Base-by-base conservation (phyloP, 1,140 invertebrate species). In the Drosophila pandora region DNA sequence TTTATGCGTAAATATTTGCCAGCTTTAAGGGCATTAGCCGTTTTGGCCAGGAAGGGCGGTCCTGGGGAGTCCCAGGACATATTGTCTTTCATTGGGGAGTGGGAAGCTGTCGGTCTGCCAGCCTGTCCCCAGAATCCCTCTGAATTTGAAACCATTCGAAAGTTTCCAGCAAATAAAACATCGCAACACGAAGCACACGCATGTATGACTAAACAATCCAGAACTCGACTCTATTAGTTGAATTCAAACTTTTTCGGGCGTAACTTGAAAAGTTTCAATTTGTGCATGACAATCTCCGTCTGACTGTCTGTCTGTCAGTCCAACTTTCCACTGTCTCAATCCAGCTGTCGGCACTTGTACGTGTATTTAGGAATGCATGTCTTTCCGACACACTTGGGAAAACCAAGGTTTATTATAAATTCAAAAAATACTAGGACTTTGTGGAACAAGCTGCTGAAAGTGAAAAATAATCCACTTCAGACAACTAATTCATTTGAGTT, bases 251-350 rank as follows among this genome's bases (percentile, higher is more conserved):
- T 87, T 85, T 78, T 75, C 77, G 71, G 81, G 79, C 81, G 69
- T 79, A 68, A 76, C 75, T 70, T 68, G 67, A 72, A 85, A 87
- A 85, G 83, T 85, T 85, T 88, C 83, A 85, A 85, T 85, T 82
- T 82, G 78, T 88, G 55, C 76, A 75, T 60, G 68, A 48, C 67
- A 70, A 52, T 75, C 55, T 59, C 41, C 28, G 21, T 54, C 59
- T 49, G 65, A 52, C 49, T n/a, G n/a, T 3, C 45, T 41, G 60
- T 50, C 34, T 67, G 12, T 50, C 25, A 41, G 39, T 41, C 39
- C 13, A 13, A 41, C 39, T 41, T 41, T 41, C 13, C 4, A 43
- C 41, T 43, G n/a, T 43, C 41, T 43, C 59, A 41, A 65, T 48
- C 62, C 58, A 63, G 13, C 59, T 63, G 70, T 73, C 45, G 34